Evolutionary conservation across 2,888 invertebrate genomes (phyloP), one percentile per base, ranked within the genome.

Genomic region (Pristionchus exspectatus): DNA sequence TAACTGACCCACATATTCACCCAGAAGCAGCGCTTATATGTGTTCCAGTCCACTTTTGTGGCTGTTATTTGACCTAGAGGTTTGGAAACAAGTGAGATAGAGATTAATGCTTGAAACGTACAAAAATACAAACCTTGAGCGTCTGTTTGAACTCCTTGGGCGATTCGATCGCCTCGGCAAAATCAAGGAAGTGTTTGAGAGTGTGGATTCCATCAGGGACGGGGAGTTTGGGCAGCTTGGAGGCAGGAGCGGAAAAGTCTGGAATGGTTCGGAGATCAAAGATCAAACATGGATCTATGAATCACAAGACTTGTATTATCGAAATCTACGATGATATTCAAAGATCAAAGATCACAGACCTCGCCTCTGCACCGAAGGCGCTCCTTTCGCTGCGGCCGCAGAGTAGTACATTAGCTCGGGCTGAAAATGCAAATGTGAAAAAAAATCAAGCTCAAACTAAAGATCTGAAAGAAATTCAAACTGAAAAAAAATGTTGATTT

Each of bases 171-270:
- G 94, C 92, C 89, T 92, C 90, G 2, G 94, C 92, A 88, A 94
- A 95, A 59, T 93, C 92, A 44, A 95, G 63, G 83, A 95, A 94
- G 54, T 93, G 92, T 27, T 90, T 91, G 59, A 95, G 84, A 0
- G 95, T 95, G 38, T 83, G 89, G 38, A 81, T 44, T 21, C 74
- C 91, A 38, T 92, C 90, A 5, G 94, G 94, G 0, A 93, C 93
- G 0, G 93, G 92, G 14, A 94, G 92, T 84, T 90, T 90, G 12
- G 94, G 94, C 2, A 93, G 89, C 14, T 87, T 87, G 69, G 30
- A 30, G 44, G 33, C 21, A 12, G 72, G 18, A 27, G 87, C n/a
- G 33, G 87, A 74, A 30, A 56, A 88, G 30, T 59, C 87, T 88
- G 87, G 21, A 59, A 81, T 12, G 24, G 50, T 24, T 50, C 77